Percentiles rank a stretch among this genome's conserved stretches.
Conservation (phyloP, 2,113 vertebrate genomes). For the Bubo blakistoni region DNA sequence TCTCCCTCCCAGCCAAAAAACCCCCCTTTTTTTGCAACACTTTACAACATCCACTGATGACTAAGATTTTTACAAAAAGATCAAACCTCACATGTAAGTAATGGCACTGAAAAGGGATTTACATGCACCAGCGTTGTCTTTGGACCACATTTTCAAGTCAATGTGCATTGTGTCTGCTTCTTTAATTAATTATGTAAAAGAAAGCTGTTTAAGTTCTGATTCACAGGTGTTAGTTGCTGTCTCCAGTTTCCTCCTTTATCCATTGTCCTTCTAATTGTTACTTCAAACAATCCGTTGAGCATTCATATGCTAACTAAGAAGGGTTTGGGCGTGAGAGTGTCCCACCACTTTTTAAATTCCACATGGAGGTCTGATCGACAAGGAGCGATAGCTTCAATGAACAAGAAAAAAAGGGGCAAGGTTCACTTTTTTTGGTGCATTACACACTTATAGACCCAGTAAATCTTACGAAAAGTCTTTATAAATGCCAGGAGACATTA, state of each 20-base stretch:
- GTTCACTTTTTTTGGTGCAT: slow-evolving; percentile 54
- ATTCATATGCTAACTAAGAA: slow-evolving; percentile 66
- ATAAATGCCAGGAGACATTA: background rate
- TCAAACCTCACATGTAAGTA: background rate
- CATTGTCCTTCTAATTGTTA: slow-evolving; percentile 65
- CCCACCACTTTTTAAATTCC: slow-evolving; percentile 50
- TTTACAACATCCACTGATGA: background rate
- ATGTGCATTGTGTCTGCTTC: slow-evolving; percentile 10
- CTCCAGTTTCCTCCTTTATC: slow-evolving; percentile 49
- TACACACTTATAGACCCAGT: slow-evolving; percentile 34
- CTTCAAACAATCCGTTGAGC: slow-evolving; percentile 49
- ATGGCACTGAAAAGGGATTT: background rate
- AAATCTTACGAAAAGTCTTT: slow-evolving; percentile 22
- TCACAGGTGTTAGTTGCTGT: slow-evolving; percentile 59
- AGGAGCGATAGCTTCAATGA: slow-evolving; percentile 58
- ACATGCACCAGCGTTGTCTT: background rate
- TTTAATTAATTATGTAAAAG: slow-evolving; percentile 66
- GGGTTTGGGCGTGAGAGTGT: slow-evolving; percentile 52
- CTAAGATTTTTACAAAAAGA: background rate
- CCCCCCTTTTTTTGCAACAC: background rate
- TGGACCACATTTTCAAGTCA: slow-evolving; percentile 14
- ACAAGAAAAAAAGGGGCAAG: slow-evolving; percentile 48
- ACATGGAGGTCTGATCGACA: slow-evolving; percentile 52
- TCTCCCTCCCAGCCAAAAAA: background rate
- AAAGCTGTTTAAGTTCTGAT: slow-evolving; percentile 57